Evolutionary conservation across 1,140 invertebrate species (phyloP), one percentile per base, ranked within the genome.

Genomic region (Drosophila orena): DNA sequence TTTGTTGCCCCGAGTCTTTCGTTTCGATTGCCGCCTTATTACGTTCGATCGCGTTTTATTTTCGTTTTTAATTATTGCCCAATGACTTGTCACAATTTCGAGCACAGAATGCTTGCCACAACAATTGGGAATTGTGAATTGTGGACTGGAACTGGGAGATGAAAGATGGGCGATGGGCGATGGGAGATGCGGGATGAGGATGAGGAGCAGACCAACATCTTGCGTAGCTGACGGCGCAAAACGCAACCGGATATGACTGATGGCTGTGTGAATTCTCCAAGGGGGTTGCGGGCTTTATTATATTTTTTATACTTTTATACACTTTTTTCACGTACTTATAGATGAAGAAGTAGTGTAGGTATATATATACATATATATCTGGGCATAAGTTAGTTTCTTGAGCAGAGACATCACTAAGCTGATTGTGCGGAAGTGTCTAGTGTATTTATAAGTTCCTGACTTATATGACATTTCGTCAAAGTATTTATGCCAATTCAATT

Each of bases 31-130:
- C 72, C 83, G 84, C 72, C 76, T 79, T 89, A 88, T 89, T 89
- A 89, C 84, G 79, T 84, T 89, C 86, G 75, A 71, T 77, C 70
- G 84, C 84, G 72, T 89, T 89, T 79, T 89, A 84, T 88, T 84
- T 89, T 83, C 71, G 54, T 69, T 89, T 89, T 89, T 89, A 89
- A 89, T 89, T 89, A 90, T 89, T 89, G 84, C 61, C 59, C 85
- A 89, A 89, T 89, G 84, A 89, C 84, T 89, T 89, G 80, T 83
- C 84, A 89, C 84, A 79, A 79, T 89, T 83, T 61, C 75, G 42
- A 59, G 68, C 49, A 35, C 49, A 73, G 64, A 68, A 68, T 68
- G 59, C 58, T 49, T 40, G 38, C 80, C 75, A 55, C 52, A 57
- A 42, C 71, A 57, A 53, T 47, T 44, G 62, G 34, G 17, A 20